Evolutionary conservation across 2,113 vertebrate species (phyloP).

Genomic region (pig (Sus scrofa)): DNA sequence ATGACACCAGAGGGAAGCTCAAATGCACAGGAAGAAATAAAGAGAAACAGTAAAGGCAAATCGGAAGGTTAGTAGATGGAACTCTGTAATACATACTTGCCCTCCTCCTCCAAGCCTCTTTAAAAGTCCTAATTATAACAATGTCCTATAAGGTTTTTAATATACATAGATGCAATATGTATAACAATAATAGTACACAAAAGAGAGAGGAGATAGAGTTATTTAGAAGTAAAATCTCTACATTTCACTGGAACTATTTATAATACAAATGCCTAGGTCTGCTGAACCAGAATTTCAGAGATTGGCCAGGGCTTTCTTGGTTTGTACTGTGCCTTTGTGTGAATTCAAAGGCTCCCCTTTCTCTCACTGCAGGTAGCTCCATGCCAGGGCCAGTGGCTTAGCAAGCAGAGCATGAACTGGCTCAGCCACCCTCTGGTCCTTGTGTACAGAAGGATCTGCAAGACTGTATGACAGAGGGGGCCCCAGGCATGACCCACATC

Average conservation of each 20-base stretch:
- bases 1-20: neutral
- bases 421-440: neutral
- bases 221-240: neutral
- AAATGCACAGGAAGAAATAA: neutral
- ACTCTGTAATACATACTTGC: neutral
- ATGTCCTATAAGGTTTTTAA: neutral
- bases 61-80: neutral
- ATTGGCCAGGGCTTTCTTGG: neutral
- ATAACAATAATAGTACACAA: neutral
- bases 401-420: neutral
- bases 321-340: neutral
- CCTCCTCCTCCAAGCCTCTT: neutral
- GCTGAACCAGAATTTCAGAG: constrained; percentile 17
- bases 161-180: neutral
- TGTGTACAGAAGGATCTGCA: neutral
- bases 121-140: neutral
- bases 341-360: neutral
- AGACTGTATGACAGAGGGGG: neutral
- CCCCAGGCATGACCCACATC: neutral
- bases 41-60: neutral
- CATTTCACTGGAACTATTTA: constrained; percentile 16
- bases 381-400: neutral
- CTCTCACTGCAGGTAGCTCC: neutral
- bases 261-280: neutral
- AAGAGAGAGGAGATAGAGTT: neutral